phyloP scores from a whole-genome alignment of 2,797 vertebrate species.

The Acridotheres tristis region DNA sequence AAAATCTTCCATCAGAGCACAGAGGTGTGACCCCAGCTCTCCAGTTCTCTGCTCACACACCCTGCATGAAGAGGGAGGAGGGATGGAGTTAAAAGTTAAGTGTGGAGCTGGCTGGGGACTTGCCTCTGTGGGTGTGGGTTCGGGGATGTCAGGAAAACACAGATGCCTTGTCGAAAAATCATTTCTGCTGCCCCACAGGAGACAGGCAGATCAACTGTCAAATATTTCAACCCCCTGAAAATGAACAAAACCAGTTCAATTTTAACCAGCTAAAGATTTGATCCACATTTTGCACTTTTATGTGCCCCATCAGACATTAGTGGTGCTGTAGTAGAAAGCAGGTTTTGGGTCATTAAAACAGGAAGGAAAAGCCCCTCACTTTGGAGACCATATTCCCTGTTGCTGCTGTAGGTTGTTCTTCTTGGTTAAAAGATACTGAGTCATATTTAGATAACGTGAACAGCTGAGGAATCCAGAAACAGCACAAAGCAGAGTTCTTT shows the following conservation, averaged over 20 bases:
- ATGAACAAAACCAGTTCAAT: neutral
- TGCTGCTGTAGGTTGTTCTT: neutral
- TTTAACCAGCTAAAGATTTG: neutral
- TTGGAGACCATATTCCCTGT: neutral
- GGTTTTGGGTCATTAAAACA: neutral
- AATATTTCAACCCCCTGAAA: neutral
- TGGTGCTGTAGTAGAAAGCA: neutral
- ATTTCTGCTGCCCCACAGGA: neutral
- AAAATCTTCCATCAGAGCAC: neutral
- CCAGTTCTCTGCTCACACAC: neutral
- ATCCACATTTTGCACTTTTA: neutral
- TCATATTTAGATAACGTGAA: neutral
- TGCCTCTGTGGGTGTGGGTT: neutral
- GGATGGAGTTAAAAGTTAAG: neutral
- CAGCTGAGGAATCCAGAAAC: neutral
- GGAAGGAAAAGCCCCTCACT: neutral
- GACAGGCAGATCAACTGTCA: neutral
- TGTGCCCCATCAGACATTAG: neutral
- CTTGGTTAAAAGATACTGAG: neutral
- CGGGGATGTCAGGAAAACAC: neutral
- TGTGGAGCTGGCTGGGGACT: neutral
- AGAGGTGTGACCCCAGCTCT: neutral
- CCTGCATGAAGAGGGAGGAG: accelerated
- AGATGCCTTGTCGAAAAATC: neutral
- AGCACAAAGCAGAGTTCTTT: neutral